These are phyloP conservation scores for Decapterus maruadsi DNA, from an alignment of 2,797 vertebrate species.

Conservation along the genomic window DNA sequence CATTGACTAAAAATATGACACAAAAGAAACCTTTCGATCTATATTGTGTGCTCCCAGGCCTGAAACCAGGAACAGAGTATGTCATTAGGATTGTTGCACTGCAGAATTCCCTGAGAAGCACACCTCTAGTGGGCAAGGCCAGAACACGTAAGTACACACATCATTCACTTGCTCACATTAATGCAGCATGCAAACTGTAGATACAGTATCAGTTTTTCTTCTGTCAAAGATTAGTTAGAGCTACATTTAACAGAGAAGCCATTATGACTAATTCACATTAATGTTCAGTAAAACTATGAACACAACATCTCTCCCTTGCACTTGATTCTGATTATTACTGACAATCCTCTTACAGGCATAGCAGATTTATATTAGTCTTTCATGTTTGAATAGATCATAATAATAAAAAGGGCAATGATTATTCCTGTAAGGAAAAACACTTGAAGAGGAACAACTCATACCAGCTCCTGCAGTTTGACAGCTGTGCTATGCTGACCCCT, in stretches of 20 bases:
- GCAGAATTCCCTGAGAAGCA: slow-evolving; percentile 93
- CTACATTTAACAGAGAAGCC: too few relatives aligned
- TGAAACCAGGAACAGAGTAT: slow-evolving; percentile 94
- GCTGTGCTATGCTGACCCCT: slow-evolving; percentile 49
- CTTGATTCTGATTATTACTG: background rate
- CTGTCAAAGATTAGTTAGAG: background rate
- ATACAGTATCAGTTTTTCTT: background rate
- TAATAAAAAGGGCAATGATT: background rate
- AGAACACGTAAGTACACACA: slow-evolving; percentile 91
- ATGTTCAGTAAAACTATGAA: background rate
- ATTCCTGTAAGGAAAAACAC: background rate
- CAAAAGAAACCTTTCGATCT: background rate
- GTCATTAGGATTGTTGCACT: slow-evolving; percentile 92
- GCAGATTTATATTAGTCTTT: background rate
- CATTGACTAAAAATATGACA: fast-evolving
- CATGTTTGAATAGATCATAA: background rate
- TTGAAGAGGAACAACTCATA: background rate
- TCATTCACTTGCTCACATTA: background rate
- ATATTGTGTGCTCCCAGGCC: slow-evolving; percentile 80
- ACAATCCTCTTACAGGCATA: background rate
- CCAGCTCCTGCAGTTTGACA: background rate
- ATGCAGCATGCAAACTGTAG: background rate
- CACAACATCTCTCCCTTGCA: background rate
- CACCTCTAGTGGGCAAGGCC: slow-evolving; percentile 91
- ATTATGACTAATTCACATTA: background rate